Conservation (phyloP, 2,797 vertebrate genomes). For the Sciurus carolinensis region DNA sequence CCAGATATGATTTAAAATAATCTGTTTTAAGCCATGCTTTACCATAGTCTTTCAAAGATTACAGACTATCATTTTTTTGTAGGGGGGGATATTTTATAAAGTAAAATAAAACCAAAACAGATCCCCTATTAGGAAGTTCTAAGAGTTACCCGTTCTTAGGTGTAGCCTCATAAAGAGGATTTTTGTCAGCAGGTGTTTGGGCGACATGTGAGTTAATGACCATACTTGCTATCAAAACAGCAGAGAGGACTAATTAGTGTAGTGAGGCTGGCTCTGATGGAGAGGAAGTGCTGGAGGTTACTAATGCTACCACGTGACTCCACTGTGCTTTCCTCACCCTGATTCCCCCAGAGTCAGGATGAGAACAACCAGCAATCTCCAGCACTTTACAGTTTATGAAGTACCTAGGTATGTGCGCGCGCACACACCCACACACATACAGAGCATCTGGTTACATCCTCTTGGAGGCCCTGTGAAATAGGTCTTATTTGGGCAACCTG, state of each 20-base stretch:
- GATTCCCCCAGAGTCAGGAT: accelerated
- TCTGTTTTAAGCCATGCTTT: background rate
- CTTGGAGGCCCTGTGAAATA: background rate
- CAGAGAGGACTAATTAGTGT: background rate
- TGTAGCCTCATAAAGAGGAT: background rate
- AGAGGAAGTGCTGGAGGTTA: background rate
- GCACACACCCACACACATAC: background rate
- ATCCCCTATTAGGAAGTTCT: background rate
- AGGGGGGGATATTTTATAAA: background rate
- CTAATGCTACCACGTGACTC: background rate
- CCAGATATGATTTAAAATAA: background rate
- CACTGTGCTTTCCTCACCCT: no score
- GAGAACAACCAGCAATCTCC: background rate
- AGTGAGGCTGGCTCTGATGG: background rate
- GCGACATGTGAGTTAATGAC: background rate
- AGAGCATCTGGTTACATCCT: background rate
- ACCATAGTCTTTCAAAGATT: background rate
- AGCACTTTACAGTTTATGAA: background rate
- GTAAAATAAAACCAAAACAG: constrained; percentile 23
- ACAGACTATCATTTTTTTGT: background rate
- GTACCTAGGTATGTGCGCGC: background rate
- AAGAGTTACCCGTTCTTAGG: background rate
- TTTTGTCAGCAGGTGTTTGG: constrained; percentile 17
- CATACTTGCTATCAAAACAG: background rate
- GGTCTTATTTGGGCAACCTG: background rate